A percentile compares a stretch with the other conserved stretches of the same genome.
These are phyloP conservation scores for Pycnonotus jocosus DNA, from an alignment of 2,113 vertebrate genomes.

Conservation along the genomic window DNA sequence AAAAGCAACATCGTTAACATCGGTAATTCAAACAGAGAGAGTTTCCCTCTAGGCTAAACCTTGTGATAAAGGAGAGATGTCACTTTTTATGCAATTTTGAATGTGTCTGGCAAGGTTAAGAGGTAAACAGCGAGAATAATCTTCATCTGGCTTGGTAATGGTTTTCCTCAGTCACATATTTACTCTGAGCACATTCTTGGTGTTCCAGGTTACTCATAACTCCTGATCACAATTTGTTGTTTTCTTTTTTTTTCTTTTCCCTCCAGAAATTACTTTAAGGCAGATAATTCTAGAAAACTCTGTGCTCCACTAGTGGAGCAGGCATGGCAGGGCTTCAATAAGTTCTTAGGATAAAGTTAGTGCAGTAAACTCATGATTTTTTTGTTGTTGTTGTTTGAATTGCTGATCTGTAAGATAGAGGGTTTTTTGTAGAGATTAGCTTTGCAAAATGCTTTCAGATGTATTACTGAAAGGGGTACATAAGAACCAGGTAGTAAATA, in stretches of 20 bases:
- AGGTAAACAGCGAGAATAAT: conserved; percentile 7
- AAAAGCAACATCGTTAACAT: conserved; percentile 27
- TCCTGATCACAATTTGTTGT: not conserved
- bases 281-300: not conserved
- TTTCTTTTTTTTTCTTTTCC: too few species aligned
- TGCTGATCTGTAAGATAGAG: not conserved
- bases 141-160: not conserved
- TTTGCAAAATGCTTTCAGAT: not conserved
- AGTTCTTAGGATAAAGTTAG: not conserved
- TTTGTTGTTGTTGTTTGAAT: too few species aligned
- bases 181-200: not conserved
- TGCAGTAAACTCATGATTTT: not conserved
- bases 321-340: not conserved
- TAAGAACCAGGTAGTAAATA: not conserved
- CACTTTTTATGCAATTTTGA: not conserved
- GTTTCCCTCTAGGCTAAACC: conserved; percentile 36
- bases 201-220: not conserved
- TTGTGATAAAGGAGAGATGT: conserved; percentile 18
- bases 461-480: not conserved
- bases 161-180: not conserved
- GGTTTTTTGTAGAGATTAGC: not conserved
- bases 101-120: conserved; percentile 3
- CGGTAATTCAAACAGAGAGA: not conserved
- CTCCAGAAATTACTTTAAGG: not conserved
- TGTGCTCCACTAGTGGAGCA: not conserved